Conservation (phyloP, 2,113 vertebrate species). For the chimpanzee (Pan troglodytes) region DNA sequence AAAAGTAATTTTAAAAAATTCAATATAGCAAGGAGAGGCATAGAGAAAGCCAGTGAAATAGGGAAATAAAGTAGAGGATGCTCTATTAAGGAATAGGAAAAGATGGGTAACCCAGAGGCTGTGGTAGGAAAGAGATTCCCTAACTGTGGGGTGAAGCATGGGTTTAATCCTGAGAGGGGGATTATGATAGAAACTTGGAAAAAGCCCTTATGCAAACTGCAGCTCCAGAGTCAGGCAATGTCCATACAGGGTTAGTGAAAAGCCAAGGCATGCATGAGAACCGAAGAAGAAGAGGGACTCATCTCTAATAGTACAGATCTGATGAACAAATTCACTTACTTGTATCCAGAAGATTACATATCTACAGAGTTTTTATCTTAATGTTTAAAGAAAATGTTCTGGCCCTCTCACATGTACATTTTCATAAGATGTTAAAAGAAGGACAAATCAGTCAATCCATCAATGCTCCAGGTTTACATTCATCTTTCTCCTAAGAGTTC, state of each 20-base stretch:
- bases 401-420: background rate
- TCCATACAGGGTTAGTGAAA: background rate
- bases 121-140: background rate
- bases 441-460: background rate
- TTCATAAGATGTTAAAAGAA: background rate
- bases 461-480: background rate
- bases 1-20: background rate
- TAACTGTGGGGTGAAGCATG: background rate
- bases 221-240: background rate
- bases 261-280: fast-evolving
- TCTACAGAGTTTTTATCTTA: background rate
- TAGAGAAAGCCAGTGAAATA: background rate
- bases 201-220: background rate
- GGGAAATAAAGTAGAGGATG: background rate
- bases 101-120: background rate
- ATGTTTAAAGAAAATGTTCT: background rate
- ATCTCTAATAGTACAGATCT: background rate
- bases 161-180: background rate
- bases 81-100: background rate
- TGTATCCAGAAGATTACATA: background rate
- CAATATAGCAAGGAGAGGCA: background rate
- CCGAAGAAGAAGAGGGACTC: background rate
- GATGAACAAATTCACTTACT: background rate
- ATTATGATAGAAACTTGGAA: background rate
- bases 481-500: background rate